Conservation (phyloP, 2,113 vertebrate genomes). For the Syngnathus typhle region DNA sequence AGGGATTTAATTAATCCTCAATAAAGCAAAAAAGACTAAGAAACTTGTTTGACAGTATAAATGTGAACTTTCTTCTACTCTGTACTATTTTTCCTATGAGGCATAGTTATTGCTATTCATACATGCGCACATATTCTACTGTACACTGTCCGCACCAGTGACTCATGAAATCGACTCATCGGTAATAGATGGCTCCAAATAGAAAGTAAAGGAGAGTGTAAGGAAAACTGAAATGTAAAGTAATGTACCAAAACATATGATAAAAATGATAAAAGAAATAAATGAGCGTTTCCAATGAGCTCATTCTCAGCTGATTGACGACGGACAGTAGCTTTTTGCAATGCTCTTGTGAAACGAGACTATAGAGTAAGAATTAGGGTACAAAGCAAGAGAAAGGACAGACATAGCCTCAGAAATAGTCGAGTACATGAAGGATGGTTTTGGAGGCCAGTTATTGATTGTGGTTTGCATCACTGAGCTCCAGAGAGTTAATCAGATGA, state of each 20-base stretch:
- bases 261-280: slow-evolving; percentile 31
- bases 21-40: slow-evolving; percentile 30
- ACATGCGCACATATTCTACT: slow-evolving; percentile 54
- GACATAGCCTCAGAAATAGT: slow-evolving; percentile 23
- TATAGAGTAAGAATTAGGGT: slow-evolving; percentile 19
- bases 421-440: slow-evolving; percentile 34
- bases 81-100: slow-evolving; percentile 54
- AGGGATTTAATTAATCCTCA: background rate
- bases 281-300: slow-evolving; percentile 18
- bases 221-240: slow-evolving; percentile 26
- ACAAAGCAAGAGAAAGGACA: slow-evolving; percentile 28
- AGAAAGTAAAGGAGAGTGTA: slow-evolving; percentile 19
- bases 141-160: slow-evolving; percentile 61
- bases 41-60: slow-evolving; percentile 40
- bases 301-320: slow-evolving; percentile 29
- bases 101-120: slow-evolving; percentile 64
- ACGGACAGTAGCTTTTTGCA: slow-evolving; percentile 25
- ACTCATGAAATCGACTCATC: slow-evolving; percentile 65
- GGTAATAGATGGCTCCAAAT: slow-evolving; percentile 55
- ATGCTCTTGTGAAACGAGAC: slow-evolving; percentile 26
- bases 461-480: slow-evolving; percentile 37
- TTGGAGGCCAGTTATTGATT: slow-evolving; percentile 50
- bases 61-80: slow-evolving; percentile 23
- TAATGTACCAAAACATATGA: slow-evolving; percentile 28
- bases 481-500: slow-evolving; percentile 48